Base-by-base conservation (phyloP, 2,888 invertebrate genomes). In the Andrena bucephala region DNA sequence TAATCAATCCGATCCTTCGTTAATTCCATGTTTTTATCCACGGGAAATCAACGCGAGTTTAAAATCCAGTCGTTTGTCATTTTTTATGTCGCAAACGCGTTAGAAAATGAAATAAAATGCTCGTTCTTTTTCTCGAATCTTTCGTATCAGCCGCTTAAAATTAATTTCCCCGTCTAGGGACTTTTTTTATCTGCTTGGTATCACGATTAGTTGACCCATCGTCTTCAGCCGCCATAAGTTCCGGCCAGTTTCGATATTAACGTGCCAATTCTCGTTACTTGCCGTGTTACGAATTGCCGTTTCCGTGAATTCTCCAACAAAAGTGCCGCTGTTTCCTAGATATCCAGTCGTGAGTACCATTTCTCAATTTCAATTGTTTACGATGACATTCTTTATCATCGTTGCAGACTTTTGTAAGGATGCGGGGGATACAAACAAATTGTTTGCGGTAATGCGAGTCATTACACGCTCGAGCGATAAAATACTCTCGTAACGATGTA, bases 321-420 rank as follows among this genome's bases (percentile, higher is more conserved):
- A 71, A 77, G 59, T 60, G 67, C 42, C 48, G 65, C 74, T 29
- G 59, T 8, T 78, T 72, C 36, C 50, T 20, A 69, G 33, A 65
- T 48, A 76, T 69, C 65, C 57, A 79, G 78, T 57, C 76, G 84
- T 84, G 54, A 84, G 84, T 84, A 84, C 50, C 6, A 57, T 66
- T 24, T 70, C 24, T n/a, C 8, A 20, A 59, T 67, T 33, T 67
- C 7, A 57, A 33, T 20, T 74, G 67, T 29, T 74, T 50, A 31
- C 24, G 13, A 48, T 33, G 5, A 52, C 8, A 59, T 65, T 57
- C 13, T 68, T 29, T 10, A 57, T 33, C 54, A 29, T 68, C 48
- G 29, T 62, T 50, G 24, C 62, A 24, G 29, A 66, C 27, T 48
- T 63, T 24, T 27, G n/a, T 8, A 66, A 73, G 66, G 36, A 69